phyloP scores from a whole-genome alignment of 2,797 vertebrate species.

The Tamandua tetradactyla region DNA sequence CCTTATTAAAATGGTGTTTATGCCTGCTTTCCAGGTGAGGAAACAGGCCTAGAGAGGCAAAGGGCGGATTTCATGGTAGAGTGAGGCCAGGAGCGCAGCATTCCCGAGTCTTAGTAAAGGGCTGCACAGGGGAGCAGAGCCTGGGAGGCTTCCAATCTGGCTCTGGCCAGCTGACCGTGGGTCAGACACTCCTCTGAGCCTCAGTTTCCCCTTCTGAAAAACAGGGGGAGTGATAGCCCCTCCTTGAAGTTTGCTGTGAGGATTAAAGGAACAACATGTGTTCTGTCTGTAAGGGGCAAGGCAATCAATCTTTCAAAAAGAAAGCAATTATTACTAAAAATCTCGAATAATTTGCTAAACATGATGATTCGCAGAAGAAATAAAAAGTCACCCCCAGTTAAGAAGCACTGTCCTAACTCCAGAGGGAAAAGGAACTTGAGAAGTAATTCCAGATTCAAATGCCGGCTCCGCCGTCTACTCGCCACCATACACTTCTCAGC shows the following conservation, averaged over 20 bases:
- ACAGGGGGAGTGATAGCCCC: not conserved
- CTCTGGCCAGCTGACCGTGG: not conserved
- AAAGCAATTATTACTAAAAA: not conserved
- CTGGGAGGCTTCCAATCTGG: accelerated
- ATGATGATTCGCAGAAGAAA: not conserved
- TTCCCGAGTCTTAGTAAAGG: no score
- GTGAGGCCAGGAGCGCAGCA: not conserved
- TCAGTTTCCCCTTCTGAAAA: not conserved
- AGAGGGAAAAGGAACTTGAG: not conserved
- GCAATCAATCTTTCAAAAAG: not conserved
- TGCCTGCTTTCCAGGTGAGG: not conserved
- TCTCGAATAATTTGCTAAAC: not conserved
- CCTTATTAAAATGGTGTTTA: not conserved
- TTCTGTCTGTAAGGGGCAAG: not conserved
- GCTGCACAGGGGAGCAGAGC: not conserved
- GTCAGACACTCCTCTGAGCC: not conserved
- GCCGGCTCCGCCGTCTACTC: not conserved
- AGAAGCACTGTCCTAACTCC: not conserved
- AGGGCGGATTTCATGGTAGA: accelerated
- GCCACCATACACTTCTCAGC: not conserved
- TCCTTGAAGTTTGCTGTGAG: accelerated
- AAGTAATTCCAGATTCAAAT: not conserved
- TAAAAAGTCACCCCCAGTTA: no score
- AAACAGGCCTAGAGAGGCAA: no score
- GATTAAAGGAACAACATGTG: no score